Evolutionary conservation across 1,140 invertebrate species (phyloP), one percentile per base, ranked within the genome.

Genomic region (Frieseomelitta varia): DNA sequence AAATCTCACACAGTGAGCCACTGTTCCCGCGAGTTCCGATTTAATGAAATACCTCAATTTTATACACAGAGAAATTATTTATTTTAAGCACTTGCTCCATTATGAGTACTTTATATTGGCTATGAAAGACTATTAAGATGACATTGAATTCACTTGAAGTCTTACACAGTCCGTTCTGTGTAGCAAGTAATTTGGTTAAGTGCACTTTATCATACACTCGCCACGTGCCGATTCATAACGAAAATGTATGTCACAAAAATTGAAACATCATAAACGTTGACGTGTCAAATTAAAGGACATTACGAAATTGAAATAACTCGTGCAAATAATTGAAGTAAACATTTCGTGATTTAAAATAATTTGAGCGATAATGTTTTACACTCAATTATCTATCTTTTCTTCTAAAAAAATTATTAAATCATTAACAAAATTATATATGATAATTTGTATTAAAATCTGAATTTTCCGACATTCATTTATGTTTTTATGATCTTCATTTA

Each of bases 171-270:
- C 61, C 58, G 58, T 79, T 65, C 87, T 84, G 51, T 78, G 55
- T 15, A n/a, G 69, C 53, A 67, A 71, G 72, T 84, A 80, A 74
- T 69, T 68, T 85, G 83, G 85, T 90, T 85, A 86, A 85, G 83
- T 80, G 74, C 68, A 87, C 84, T 85, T 74, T 85, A 84, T 63
- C 75, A 86, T 74, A 71, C 47, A 76, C 74, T 55, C 56, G 73
- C 61, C 85, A 72, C 85, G 74, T 47, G 79, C 55, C 27, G 58
- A 84, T 84, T 71, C 69, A n/a, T 47, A 24, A 58, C 55, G 39
- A 71, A 71, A 77, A 34, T 56, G 56, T 34, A 27, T 69, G 55
- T 71, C 82, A n/a, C n/a, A 39, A 51, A 27, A 71, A 39, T 67
- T 71, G 12, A 47, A 47, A 71, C 39, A n/a, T 4, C 39, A 47